phyloP scores from a whole-genome alignment of 2,797 vertebrate species.

The Gambusia yucatana region DNA sequence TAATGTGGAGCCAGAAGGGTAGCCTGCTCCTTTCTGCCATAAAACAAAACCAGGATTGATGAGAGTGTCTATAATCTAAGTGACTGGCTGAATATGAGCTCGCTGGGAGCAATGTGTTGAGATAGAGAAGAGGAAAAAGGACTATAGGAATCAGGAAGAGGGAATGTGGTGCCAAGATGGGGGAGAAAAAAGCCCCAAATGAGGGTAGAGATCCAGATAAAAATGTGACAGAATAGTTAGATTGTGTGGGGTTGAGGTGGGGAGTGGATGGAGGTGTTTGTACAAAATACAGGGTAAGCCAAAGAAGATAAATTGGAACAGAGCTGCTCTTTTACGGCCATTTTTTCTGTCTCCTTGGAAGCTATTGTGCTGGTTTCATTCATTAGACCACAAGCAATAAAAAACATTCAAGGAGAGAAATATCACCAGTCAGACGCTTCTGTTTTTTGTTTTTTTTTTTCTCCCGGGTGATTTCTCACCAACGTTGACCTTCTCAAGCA shows the following conservation, averaged over 20 bases:
- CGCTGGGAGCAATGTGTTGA: constrained; percentile 43
- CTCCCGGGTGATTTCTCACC: constrained; percentile 53
- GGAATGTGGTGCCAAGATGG: constrained; percentile 22
- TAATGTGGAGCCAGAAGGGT: constrained; percentile 74
- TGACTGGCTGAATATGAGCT: constrained; percentile 50
- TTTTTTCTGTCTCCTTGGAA: constrained; percentile 75
- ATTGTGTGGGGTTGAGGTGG: constrained; percentile 13
- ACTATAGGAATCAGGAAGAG: constrained; percentile 30
- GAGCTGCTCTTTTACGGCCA: constrained; percentile 59
- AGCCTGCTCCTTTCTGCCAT: constrained; percentile 63
- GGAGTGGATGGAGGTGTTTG: constrained; percentile 19
- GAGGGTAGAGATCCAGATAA: constrained; percentile 36
- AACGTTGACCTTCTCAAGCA: constrained; percentile 66
- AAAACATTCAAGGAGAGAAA: constrained; percentile 70
- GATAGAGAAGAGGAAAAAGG: constrained; percentile 37
- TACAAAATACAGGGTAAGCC: constrained; percentile 41
- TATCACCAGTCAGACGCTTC: constrained; percentile 69
- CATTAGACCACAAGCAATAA: constrained; percentile 58
- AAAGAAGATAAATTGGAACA: constrained; percentile 68
- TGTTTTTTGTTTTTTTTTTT: constrained; percentile 51
- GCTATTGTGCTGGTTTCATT: constrained; percentile 71
- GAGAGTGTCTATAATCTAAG: constrained; percentile 60
- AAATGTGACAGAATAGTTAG: constrained; percentile 48
- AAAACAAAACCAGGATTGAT: constrained; percentile 78
- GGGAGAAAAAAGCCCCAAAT: constrained; percentile 46